Conservation (phyloP, 2,797 vertebrate genomes). For the Tachyglossus aculeatus region DNA sequence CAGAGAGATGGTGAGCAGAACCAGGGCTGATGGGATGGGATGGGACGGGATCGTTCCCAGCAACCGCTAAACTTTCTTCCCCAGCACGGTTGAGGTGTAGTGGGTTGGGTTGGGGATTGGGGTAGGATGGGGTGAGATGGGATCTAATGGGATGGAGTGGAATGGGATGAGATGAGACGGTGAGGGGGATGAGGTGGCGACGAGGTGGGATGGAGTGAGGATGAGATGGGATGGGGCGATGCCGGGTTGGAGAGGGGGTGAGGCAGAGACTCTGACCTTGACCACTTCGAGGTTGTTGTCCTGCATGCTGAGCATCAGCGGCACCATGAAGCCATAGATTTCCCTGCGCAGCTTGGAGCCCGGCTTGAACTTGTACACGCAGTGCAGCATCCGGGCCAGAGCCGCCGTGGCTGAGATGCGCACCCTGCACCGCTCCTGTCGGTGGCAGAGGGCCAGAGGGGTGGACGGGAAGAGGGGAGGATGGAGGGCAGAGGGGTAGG, state of each 20-base stretch:
- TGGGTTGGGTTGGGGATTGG: not conserved
- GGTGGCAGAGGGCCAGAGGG: not conserved
- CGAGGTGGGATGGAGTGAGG: not conserved
- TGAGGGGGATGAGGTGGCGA: not conserved
- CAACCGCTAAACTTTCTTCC: too few relatives aligned
- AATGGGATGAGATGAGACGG: not conserved
- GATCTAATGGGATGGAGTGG: too few relatives aligned
- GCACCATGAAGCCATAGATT: constrained; percentile 7
- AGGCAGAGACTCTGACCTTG: constrained; percentile 2
- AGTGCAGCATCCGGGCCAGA: constrained; percentile 11
- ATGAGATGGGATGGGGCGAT: not conserved
- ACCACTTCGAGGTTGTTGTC: not conserved
- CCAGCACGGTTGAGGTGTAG: too few relatives aligned
- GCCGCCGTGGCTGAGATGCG: constrained; percentile 1
- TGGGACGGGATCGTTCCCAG: too few relatives aligned
- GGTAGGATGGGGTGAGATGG: not conserved
- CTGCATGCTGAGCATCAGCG: constrained; percentile 4
- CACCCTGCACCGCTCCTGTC: constrained; percentile 27
- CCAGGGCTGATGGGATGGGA: too few relatives aligned
- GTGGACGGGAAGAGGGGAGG: not conserved
- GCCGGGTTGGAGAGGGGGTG: not conserved
- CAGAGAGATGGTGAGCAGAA: too few relatives aligned
- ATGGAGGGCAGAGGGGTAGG: not conserved
- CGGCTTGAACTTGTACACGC: not conserved
- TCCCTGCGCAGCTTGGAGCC: not conserved